Conservation (phyloP, 2,888 invertebrate genomes). For the Siphlonurus alternatus region DNA sequence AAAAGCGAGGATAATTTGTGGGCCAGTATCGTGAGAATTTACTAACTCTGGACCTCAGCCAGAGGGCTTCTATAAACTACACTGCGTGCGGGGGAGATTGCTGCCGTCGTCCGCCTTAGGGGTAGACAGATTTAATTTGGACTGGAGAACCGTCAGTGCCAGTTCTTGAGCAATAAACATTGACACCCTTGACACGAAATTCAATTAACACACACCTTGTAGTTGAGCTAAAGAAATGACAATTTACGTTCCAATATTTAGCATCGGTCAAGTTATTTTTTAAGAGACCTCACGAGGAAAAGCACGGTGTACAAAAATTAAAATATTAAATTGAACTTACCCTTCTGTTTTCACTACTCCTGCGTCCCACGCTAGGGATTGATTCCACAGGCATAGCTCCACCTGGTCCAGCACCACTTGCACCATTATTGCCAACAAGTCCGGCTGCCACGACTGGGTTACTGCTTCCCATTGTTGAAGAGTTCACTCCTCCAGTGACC, state of each 20-base stretch:
- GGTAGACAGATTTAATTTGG: not conserved
- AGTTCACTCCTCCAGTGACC: not conserved
- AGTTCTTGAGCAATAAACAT: no score
- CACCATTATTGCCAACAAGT: not conserved
- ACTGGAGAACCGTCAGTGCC: no score
- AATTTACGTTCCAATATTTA: no score
- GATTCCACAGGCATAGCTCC: not conserved
- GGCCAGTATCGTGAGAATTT: not conserved
- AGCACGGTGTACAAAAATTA: no score
- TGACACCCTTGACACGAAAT: no score
- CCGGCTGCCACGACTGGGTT: not conserved
- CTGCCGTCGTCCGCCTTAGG: not conserved
- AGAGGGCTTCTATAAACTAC: not conserved
- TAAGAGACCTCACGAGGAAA: no score
- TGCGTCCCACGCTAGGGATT: not conserved
- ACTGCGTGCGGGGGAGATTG: not conserved
- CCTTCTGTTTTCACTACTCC: slow-evolving; percentile 1
- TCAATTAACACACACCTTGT: no score
- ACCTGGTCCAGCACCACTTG: not conserved
- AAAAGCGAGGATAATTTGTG: not conserved
- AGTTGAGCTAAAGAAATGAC: no score
- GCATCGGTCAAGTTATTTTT: no score
- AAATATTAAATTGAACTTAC: no score
- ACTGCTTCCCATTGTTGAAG: not conserved
- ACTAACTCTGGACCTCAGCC: not conserved